phyloP scores from a whole-genome alignment of 2,888 invertebrate genomes.

The Apotomis capreana region DNA sequence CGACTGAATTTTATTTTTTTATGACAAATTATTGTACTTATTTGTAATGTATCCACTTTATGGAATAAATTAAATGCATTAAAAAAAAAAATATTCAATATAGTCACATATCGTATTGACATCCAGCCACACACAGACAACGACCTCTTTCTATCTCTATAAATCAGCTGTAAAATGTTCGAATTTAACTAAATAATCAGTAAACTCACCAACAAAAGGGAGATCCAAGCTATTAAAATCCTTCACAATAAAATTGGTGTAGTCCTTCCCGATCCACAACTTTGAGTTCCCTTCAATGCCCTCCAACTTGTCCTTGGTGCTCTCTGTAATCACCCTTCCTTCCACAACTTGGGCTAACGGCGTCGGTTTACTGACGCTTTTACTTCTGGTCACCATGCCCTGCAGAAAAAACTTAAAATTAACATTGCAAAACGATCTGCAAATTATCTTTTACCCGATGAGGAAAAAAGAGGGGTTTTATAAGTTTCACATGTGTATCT shows the following conservation, averaged over 20 bases:
- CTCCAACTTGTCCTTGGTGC: constrained; percentile 64
- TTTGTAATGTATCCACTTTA: too few species aligned
- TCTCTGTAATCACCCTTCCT: constrained; percentile 70
- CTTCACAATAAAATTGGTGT: constrained; percentile 97
- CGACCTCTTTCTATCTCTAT: too few species aligned
- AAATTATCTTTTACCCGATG: too few species aligned
- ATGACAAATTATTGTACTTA: too few species aligned
- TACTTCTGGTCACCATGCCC: constrained; percentile 49
- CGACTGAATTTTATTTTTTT: too few species aligned
- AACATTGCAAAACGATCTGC: too few species aligned
- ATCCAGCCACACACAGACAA: too few species aligned
- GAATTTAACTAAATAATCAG: neutral
- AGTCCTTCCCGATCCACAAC: constrained; percentile 98
- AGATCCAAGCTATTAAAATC: constrained; percentile 95
- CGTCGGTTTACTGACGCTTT: constrained; percentile 62
- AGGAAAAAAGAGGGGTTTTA: too few species aligned
- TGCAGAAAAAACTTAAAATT: neutral
- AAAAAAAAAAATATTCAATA: too few species aligned
- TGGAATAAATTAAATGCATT: too few species aligned
- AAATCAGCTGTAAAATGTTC: constrained; percentile 16
- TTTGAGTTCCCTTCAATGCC: constrained; percentile 88
- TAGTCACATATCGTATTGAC: too few species aligned
- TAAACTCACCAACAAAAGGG: constrained; percentile 86
- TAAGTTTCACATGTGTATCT: too few species aligned
- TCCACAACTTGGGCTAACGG: constrained; percentile 73